Evolutionary conservation across 2,888 invertebrate species (phyloP), one percentile per base, ranked within the genome.

Genomic region (Trissolcus japonicus): DNA sequence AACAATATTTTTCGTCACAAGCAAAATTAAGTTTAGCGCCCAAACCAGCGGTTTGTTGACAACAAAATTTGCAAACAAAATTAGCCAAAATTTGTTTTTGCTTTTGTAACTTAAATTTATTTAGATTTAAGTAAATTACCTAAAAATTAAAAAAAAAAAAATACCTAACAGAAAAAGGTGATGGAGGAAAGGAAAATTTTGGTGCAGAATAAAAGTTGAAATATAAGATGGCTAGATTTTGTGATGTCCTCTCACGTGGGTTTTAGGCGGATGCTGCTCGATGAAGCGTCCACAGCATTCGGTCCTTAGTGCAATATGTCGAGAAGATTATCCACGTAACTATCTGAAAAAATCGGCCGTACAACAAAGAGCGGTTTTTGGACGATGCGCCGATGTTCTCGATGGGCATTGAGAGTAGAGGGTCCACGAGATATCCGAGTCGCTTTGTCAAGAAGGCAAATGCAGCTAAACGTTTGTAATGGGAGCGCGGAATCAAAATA

Each of bases 381-480:
- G 68, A 21, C 60, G 69, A 65, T 59, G 68, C 57, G 61, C 55
- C 35, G 35, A n/a, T 53, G 48, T 73, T 61, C 19, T 56, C 19
- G 43, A 41, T 21, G 69, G 55, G 63, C 51, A 68, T 76, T 78
- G 73, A 74, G 57, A 35, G 51, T 50, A 54, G 51, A 65, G 74
- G 80, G 56, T 74, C 67, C 76, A 81, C 76, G 81, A 82, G 80
- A 84, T 83, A 85, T 83, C 82, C 85, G 82, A 86, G 88, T 88
- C 86, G 88, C 86, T 85, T 87, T 89, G 88, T 87, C 87, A 87
- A 88, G 83, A 88, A 88, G 88, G 88, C 88, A 88, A 88, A 86
- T 83, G 82, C 83, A 80, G 79, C 83, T 87, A 87, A 88, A 86
- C 86, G 85, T 82, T 82, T 83, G 86, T 87, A 88, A 88, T 87